Percentiles rank a stretch among this genome's conserved stretches.
phyloP scores from a whole-genome alignment of 92 coral and sea anemone genomes.

The Phymanthus crucifer region DNA sequence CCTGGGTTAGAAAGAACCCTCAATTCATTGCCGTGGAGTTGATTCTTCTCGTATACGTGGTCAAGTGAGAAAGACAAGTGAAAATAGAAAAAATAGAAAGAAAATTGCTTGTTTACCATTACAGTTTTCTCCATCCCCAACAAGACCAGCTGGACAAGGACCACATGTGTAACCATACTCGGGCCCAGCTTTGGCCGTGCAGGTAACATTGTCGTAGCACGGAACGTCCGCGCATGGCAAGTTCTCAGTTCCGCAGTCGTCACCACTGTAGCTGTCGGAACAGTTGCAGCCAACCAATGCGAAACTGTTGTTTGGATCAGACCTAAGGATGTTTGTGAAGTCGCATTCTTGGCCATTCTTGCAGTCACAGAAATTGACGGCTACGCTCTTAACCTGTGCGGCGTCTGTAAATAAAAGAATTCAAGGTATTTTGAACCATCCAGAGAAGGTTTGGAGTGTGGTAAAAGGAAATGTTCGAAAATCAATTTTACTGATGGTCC shows the following conservation, averaged over 20 bases:
- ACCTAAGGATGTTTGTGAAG: conserved; percentile 34
- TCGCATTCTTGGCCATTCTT: conserved; percentile 53
- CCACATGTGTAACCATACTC: conserved; percentile 66
- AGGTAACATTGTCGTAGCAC: conserved; percentile 58
- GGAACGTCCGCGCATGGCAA: conserved; percentile 65
- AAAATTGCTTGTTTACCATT: conserved; percentile 37
- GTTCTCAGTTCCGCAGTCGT: conserved; percentile 49
- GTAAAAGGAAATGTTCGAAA: no score
- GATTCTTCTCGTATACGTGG: no score
- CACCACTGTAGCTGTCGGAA: conserved; percentile 52
- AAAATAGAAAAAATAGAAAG: no score
- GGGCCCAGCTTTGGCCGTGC: conserved; percentile 31
- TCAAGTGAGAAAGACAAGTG: no score
- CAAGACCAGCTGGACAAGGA: conserved; percentile 65
- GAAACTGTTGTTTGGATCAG: conserved; percentile 37
- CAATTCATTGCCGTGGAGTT: background rate
- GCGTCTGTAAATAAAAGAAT: conserved; percentile 17
- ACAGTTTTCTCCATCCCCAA: conserved; percentile 71
- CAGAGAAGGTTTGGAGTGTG: no score
- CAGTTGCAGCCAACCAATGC: conserved; percentile 66
- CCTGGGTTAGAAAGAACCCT: no score
- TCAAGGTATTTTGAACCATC: no score
- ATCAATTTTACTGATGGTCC: no score
- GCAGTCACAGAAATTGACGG: conserved; percentile 60
- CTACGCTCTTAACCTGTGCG: conserved; percentile 31